Conservation (phyloP, 2,888 invertebrate genomes). For the Rhamnusium bicolor region DNA sequence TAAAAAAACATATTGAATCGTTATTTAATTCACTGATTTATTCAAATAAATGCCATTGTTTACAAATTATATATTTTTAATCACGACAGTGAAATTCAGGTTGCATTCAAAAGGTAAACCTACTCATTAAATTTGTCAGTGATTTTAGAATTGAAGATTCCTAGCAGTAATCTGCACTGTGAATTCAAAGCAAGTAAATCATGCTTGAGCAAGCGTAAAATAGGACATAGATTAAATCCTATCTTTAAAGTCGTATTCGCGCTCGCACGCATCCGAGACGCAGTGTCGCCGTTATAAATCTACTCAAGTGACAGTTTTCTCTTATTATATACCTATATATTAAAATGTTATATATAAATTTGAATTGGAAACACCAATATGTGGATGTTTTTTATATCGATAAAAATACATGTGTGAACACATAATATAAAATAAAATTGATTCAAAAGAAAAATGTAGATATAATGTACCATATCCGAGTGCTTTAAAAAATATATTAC, state of each 20-base stretch:
- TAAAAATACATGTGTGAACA: not conserved
- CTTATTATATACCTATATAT: constrained; percentile 8
- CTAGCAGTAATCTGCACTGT: constrained; percentile 72
- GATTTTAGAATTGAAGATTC: constrained; percentile 14
- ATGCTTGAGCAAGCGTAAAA: constrained; percentile 74
- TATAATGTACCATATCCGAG: no score
- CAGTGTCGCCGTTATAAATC: constrained; percentile 45
- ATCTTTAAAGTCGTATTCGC: constrained; percentile 63
- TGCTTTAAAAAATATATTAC: no score
- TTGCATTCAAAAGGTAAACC: constrained; percentile 3
- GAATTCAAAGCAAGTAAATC: constrained; percentile 72
- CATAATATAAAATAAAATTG: not conserved
- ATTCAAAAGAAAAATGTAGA: no score
- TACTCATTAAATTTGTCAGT: constrained; percentile 15
- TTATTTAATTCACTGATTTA: not conserved
- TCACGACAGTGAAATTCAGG: not conserved
- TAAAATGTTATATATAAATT: not conserved
- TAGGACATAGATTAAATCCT: constrained; percentile 75
- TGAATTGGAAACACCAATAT: not conserved
- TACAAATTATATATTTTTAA: not conserved
- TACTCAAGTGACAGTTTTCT: constrained; percentile 23
- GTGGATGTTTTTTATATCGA: not conserved
- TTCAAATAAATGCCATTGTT: not conserved
- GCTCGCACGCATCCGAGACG: constrained; percentile 57
- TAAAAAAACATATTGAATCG: not conserved